These are phyloP conservation scores for Ricordea florida DNA, from an alignment of 92 coral and sea anemone genomes.

Conservation along the genomic window DNA sequence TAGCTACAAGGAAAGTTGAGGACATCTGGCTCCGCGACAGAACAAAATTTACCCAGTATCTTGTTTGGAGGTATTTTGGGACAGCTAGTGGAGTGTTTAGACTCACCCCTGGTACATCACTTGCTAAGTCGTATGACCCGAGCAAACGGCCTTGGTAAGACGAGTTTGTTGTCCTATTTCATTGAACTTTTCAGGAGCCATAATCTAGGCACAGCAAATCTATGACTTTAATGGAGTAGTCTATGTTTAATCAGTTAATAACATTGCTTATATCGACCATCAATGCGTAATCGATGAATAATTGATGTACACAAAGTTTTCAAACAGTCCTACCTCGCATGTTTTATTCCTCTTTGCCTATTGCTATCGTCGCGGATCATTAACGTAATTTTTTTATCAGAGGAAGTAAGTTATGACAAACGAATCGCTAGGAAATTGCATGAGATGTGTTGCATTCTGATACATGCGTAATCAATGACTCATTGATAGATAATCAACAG, in stretches of 20 bases:
- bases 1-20: slow-evolving; percentile 44
- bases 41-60: slow-evolving; percentile 25
- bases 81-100: slow-evolving; percentile 62
- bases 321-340: no score
- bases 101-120: slow-evolving; percentile 46
- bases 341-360: neutral
- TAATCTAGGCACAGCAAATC: no score
- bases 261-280: no score
- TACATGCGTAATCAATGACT: neutral
- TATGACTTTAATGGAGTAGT: no score
- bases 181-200: no score
- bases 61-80: slow-evolving; percentile 64
- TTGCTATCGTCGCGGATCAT: neutral
- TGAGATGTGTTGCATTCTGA: neutral
- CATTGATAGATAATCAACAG: neutral
- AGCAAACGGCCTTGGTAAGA: slow-evolving; percentile 60
- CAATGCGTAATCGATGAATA: no score
- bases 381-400: neutral
- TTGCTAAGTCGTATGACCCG: slow-evolving; percentile 57
- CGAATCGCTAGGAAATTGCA: neutral
- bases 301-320: no score
- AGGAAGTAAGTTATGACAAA: neutral
- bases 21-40: slow-evolving; percentile 56
- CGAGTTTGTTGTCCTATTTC: no score
- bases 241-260: no score